phyloP scores from a whole-genome alignment of 1,140 invertebrate genomes.

The Drosophila nigromelanica region DNA sequence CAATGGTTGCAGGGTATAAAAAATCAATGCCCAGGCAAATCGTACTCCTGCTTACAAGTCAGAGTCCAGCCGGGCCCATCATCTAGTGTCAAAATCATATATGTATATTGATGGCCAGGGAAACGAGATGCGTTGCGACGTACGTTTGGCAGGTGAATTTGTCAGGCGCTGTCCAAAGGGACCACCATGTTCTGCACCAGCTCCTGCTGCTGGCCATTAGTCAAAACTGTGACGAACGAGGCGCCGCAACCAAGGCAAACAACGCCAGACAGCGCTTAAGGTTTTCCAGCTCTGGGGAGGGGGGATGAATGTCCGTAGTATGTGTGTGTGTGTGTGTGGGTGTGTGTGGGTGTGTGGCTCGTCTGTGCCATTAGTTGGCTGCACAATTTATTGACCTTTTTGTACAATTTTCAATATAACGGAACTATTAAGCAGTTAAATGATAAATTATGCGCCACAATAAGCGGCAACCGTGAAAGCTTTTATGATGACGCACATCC shows the following conservation, averaged over 20 bases:
- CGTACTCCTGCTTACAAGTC: conserved; percentile 2
- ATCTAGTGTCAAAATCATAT: conserved; percentile 70
- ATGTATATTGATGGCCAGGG: conserved; percentile 61
- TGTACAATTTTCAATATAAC: conserved; percentile 71
- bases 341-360: not conserved
- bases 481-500: conserved; percentile 82
- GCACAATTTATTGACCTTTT: conserved; percentile 61
- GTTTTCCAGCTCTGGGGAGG: not conserved
- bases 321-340: conserved; percentile 2
- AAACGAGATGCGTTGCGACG: conserved; percentile 17
- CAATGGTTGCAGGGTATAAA: too few relatives aligned
- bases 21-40: too few relatives aligned
- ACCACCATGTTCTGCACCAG: conserved; percentile 11
- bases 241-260: conserved; percentile 37
- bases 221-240: conserved; percentile 73
- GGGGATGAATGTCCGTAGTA: too few relatives aligned
- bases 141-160: conserved; percentile 72
- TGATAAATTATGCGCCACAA: conserved; percentile 81
- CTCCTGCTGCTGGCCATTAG: conserved; percentile 55
- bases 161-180: conserved; percentile 38
- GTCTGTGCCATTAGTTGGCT: conserved; percentile 43
- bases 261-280: conserved; percentile 11
- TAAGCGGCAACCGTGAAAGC: conserved; percentile 73
- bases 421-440: conserved; percentile 83
- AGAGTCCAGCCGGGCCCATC: conserved; percentile 20